phyloP scores from a whole-genome alignment of 1,140 invertebrate genomes.

The Trichoplusia ni region DNA sequence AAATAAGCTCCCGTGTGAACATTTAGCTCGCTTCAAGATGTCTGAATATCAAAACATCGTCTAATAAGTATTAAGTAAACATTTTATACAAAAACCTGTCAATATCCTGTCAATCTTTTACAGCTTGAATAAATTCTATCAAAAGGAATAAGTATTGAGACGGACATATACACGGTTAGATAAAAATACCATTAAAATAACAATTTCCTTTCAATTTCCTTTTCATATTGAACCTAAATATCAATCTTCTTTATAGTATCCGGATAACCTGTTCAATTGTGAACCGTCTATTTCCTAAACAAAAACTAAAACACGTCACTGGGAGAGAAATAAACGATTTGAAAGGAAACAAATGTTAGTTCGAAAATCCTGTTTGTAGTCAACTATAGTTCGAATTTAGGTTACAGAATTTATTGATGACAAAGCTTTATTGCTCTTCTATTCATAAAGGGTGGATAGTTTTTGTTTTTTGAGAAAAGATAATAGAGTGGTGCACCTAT shows the following conservation, averaged over 20 bases:
- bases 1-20: too few relatives aligned
- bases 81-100: neutral
- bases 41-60: too few relatives aligned
- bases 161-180: neutral
- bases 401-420: neutral
- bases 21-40: too few relatives aligned
- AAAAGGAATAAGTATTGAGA: neutral
- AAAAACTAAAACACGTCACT: neutral
- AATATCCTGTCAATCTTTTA: neutral
- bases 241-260: neutral
- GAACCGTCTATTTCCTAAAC: neutral
- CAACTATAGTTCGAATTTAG: neutral
- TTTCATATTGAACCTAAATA: neutral
- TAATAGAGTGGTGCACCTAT: too few relatives aligned
- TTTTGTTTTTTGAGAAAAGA: too few relatives aligned
- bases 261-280: neutral
- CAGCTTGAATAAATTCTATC: neutral
- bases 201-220: neutral
- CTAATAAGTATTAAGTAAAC: too few relatives aligned
- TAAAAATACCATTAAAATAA: neutral
- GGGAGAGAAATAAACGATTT: neutral
- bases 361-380: constrained; percentile 2
- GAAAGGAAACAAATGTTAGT: neutral
- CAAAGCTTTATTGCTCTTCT: neutral
- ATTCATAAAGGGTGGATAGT: too few relatives aligned